These are phyloP conservation scores for Yponomeuta malinellus DNA, from an alignment of 2,888 invertebrate species.

Conservation along the genomic window DNA sequence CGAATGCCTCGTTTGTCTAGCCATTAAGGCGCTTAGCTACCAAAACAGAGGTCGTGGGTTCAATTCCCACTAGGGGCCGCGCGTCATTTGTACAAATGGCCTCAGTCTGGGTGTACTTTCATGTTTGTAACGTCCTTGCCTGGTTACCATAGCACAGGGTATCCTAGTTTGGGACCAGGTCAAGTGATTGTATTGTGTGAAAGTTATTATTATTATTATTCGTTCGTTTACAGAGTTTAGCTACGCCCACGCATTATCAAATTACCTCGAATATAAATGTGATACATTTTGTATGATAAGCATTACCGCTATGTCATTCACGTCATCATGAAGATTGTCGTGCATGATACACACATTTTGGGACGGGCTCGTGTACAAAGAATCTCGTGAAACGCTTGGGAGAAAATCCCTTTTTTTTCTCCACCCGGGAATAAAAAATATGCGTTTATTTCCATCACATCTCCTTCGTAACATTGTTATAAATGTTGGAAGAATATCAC, in stretches of 20 bases:
- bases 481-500: conserved; percentile 11
- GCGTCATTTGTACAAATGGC: too few species aligned
- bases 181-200: too few species aligned
- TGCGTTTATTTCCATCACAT: conserved; percentile 15
- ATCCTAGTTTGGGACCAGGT: too few species aligned
- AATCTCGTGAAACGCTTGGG: conserved; percentile 1
- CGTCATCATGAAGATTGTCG: conserved; percentile 12
- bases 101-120: too few species aligned
- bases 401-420: conserved; percentile 7
- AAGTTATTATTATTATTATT: too few species aligned
- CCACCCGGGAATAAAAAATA: conserved; percentile 10
- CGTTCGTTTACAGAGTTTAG: not conserved
- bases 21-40: too few species aligned
- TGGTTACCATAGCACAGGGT: too few species aligned
- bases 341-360: conserved; percentile 9
- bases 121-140: too few species aligned
- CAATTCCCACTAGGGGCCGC: too few species aligned
- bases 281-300: conserved; percentile 7
- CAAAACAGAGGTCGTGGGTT: too few species aligned
- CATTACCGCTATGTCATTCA: conserved; percentile 9
- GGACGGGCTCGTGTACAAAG: conserved; percentile 4
- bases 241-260: not conserved
- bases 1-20: too few species aligned
- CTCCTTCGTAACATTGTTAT: conserved; percentile 10
- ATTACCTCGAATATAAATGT: not conserved